These are phyloP conservation scores for Ophion obscuratus DNA, from an alignment of 2,888 invertebrate species.

Conservation along the genomic window DNA sequence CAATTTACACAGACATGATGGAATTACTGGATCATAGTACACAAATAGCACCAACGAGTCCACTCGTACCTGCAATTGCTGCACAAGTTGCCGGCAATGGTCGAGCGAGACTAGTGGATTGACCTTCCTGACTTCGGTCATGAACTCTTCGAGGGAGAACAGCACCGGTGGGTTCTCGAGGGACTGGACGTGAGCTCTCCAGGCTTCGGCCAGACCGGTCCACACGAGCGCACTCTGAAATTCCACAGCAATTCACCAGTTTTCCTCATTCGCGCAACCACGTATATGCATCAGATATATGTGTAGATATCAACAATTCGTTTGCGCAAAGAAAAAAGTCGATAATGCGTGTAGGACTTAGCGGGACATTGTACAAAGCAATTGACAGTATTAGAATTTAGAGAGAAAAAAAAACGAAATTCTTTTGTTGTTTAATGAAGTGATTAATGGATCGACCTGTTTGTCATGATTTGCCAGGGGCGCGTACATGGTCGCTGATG, in stretches of 20 bases:
- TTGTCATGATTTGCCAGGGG: slow-evolving; percentile 83
- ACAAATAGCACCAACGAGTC: background rate
- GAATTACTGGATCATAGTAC: background rate
- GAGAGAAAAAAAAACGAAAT: slow-evolving; percentile 64
- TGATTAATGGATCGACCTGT: slow-evolving; percentile 83
- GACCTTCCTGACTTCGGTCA: slow-evolving; percentile 80
- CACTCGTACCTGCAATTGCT: slow-evolving; percentile 79
- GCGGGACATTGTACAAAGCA: slow-evolving; percentile 58
- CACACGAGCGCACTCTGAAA: slow-evolving; percentile 81
- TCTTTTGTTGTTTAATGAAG: slow-evolving; percentile 69
- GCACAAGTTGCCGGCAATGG: slow-evolving; percentile 80
- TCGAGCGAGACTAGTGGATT: slow-evolving; percentile 82
- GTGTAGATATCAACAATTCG: slow-evolving; percentile 61
- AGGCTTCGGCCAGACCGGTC: slow-evolving; percentile 82
- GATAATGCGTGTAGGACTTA: slow-evolving; percentile 47
- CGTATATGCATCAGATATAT: background rate
- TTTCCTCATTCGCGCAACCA: background rate
- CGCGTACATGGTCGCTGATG: slow-evolving; percentile 82
- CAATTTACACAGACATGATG: too few relatives aligned
- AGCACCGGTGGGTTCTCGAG: slow-evolving; percentile 81
- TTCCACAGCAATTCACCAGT: slow-evolving; percentile 54
- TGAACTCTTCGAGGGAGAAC: slow-evolving; percentile 79
- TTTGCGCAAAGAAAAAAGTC: slow-evolving; percentile 19
- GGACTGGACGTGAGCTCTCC: slow-evolving; percentile 79
- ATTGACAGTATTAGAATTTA: background rate